Evolutionary conservation across 64 coral and sea anemone genomes (phyloP).

Genomic region (Montipora efflorescens): DNA sequence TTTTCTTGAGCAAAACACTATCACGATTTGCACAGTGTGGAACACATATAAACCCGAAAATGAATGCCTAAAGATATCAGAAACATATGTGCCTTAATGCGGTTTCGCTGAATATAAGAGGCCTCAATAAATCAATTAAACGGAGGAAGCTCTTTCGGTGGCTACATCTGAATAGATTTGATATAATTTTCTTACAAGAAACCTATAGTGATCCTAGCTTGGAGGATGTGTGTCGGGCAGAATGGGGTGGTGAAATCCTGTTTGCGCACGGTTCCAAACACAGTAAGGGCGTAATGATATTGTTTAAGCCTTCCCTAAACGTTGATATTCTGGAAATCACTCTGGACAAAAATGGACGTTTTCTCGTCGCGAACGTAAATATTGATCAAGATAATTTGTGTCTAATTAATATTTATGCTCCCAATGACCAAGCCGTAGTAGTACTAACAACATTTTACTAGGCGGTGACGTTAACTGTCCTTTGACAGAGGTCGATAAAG

Average conservation of each 20-base stretch:
- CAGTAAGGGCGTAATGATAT: background rate
- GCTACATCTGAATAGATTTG: too few species aligned
- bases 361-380: background rate
- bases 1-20: too few species aligned
- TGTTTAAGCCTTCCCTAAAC: background rate
- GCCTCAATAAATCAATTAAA: background rate
- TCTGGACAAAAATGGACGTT: background rate
- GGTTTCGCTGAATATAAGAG: too few species aligned
- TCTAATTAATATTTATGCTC: background rate
- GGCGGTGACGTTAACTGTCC: constrained; percentile 55
- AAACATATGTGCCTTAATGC: too few species aligned
- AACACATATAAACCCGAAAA: too few species aligned
- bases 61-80: too few species aligned
- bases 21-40: too few species aligned
- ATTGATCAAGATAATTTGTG: background rate
- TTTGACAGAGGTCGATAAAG: constrained; percentile 6
- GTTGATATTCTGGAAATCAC: background rate
- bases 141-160: background rate
- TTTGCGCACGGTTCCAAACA: background rate
- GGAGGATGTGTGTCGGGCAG: too few species aligned
- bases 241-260: background rate
- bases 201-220: too few species aligned
- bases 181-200: too few species aligned
- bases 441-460: background rate
- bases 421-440: background rate